These are phyloP conservation scores for Macrotus californicus DNA, from an alignment of 2,113 vertebrate species.

Conservation along the genomic window DNA sequence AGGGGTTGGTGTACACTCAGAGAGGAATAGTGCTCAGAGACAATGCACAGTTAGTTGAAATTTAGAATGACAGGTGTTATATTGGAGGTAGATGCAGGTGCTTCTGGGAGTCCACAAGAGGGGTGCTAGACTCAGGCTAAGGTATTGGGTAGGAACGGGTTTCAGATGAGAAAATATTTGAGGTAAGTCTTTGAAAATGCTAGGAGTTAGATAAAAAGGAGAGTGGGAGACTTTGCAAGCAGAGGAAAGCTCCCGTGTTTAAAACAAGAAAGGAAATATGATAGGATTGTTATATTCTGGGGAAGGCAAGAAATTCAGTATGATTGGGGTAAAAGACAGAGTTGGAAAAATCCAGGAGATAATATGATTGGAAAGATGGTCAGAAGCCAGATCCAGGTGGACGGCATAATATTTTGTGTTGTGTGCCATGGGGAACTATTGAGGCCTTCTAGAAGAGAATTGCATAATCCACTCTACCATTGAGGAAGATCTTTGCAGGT, in stretches of 20 bases:
- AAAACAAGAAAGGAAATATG: neutral
- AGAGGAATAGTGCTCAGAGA: neutral
- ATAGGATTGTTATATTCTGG: too few species aligned
- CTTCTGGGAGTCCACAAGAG: neutral
- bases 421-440: too few species aligned
- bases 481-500: neutral
- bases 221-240: neutral
- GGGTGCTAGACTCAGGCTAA: neutral
- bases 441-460: neutral
- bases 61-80: neutral
- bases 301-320: neutral
- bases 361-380: neutral
- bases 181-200: neutral
- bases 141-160: neutral
- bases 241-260: neutral
- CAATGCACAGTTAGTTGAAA: neutral
- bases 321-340: rapidly evolving
- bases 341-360: neutral
- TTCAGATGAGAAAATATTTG: neutral
- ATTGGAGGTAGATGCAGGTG: neutral
- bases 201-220: neutral
- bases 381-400: neutral
- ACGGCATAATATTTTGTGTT: neutral
- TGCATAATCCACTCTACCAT: neutral
- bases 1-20: neutral